A percentile compares a stretch with the other conserved stretches of the same genome.
These are phyloP conservation scores for Syngnathus scovelli DNA, from an alignment of 2,113 vertebrate genomes.

Conservation along the genomic window DNA sequence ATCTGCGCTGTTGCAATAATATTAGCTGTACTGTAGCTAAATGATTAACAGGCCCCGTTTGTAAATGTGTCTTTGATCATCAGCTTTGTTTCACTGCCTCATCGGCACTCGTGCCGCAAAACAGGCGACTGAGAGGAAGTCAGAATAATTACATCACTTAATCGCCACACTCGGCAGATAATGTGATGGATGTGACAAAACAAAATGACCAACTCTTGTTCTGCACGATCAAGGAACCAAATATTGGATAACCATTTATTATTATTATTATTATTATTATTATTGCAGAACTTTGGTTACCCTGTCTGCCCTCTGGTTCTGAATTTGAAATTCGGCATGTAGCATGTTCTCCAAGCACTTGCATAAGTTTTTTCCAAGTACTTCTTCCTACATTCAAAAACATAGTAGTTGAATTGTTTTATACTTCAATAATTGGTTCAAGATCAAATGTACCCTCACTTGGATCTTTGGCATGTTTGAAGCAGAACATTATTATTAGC, in stretches of 20 bases:
- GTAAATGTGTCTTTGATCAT: not conserved
- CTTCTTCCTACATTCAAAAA: no score
- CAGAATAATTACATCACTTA: slow-evolving; percentile 53
- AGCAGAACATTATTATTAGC: not conserved
- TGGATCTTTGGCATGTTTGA: not conserved
- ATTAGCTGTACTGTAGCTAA: not conserved
- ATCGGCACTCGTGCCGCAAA: slow-evolving; percentile 30
- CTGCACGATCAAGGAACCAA: slow-evolving; percentile 1
- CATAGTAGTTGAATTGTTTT: no score
- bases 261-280: no score
- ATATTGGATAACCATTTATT: not conserved
- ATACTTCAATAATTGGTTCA: not conserved
- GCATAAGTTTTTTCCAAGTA: no score
- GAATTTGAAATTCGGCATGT: no score
- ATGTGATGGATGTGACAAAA: slow-evolving; percentile 39
- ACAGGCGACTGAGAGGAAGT: slow-evolving; percentile 39
- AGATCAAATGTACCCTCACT: not conserved
- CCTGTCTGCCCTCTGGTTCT: no score
- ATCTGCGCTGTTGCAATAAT: not conserved
- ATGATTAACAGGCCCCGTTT: not conserved
- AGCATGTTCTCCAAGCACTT: no score
- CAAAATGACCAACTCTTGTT: slow-evolving; percentile 35
- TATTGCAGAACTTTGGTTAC: no score
- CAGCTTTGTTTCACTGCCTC: slow-evolving; percentile 23
- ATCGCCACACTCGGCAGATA: slow-evolving; percentile 44